Conservation (phyloP, 1,140 invertebrate genomes). For the Bicyclus anynana region DNA sequence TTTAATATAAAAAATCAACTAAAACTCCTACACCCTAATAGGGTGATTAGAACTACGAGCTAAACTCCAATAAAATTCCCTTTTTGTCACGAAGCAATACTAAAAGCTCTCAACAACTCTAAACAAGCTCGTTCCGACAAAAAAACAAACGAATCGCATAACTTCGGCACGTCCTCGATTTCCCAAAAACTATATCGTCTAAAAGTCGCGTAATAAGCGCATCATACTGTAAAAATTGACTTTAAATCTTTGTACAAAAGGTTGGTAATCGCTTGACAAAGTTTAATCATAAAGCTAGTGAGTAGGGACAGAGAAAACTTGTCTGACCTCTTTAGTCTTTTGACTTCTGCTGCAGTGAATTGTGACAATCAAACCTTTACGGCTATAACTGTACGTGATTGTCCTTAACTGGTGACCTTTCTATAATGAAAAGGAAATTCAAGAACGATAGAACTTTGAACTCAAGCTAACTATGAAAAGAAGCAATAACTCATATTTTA, state of each 20-base stretch:
- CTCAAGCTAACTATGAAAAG: no score
- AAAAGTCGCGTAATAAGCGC: background rate
- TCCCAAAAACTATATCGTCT: background rate
- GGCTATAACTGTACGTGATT: constrained; percentile 10
- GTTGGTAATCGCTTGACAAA: background rate
- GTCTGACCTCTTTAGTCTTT: background rate
- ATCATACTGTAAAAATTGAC: background rate
- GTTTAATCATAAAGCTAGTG: background rate
- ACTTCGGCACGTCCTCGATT: constrained; percentile 16
- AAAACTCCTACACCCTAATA: no score
- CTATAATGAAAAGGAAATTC: background rate
- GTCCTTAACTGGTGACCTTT: background rate
- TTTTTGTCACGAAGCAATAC: background rate
- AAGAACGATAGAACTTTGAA: no score
- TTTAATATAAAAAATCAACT: no score
- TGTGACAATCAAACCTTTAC: constrained; percentile 9
- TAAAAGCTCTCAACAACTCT: background rate
- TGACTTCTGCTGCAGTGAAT: constrained; percentile 7
- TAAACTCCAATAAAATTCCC: background rate
- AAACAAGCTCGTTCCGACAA: constrained; percentile 11
- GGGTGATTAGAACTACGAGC: background rate
- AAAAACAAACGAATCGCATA: constrained; percentile 3
- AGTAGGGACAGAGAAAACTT: background rate
- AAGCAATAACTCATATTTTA: no score
- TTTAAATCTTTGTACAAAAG: background rate